Evolutionary conservation across 2,113 vertebrate genomes (phyloP).

Genomic region (Delphinapterus leucas): DNA sequence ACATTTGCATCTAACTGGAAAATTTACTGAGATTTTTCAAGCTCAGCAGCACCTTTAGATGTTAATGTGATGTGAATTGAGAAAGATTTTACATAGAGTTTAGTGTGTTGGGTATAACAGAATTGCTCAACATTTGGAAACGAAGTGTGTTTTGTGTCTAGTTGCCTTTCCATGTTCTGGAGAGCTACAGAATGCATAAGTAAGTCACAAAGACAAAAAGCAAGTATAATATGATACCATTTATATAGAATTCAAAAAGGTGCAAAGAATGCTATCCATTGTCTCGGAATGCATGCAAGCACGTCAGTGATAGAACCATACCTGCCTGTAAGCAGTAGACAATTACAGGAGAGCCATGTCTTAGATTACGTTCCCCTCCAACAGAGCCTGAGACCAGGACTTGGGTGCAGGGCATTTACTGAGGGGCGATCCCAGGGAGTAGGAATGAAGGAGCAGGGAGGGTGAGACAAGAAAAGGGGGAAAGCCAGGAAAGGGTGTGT

Average conservation of each 20-base stretch:
- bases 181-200: slow-evolving; percentile 46
- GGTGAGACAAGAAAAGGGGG: background rate
- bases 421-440: background rate
- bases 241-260: slow-evolving; percentile 30
- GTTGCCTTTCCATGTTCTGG: slow-evolving; percentile 67
- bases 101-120: slow-evolving; percentile 73
- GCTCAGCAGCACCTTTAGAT: slow-evolving; percentile 71
- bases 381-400: background rate
- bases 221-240: background rate
- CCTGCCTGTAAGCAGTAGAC: background rate
- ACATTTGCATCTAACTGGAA: slow-evolving; percentile 69
- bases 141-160: slow-evolving; percentile 64
- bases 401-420: background rate
- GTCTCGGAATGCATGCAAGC: background rate
- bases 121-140: slow-evolving; percentile 67
- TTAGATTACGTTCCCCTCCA: background rate
- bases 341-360: background rate
- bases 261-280: background rate
- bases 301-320: background rate
- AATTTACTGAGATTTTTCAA: slow-evolving; percentile 59
- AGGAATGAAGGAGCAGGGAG: background rate
- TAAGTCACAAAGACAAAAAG: slow-evolving; percentile 25
- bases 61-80: slow-evolving; percentile 39
- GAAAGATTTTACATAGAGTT: slow-evolving; percentile 72
- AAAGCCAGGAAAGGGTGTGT: background rate